Evolutionary conservation across 1,140 invertebrate genomes (phyloP).

Genomic region (Drosophila grimshawi): DNA sequence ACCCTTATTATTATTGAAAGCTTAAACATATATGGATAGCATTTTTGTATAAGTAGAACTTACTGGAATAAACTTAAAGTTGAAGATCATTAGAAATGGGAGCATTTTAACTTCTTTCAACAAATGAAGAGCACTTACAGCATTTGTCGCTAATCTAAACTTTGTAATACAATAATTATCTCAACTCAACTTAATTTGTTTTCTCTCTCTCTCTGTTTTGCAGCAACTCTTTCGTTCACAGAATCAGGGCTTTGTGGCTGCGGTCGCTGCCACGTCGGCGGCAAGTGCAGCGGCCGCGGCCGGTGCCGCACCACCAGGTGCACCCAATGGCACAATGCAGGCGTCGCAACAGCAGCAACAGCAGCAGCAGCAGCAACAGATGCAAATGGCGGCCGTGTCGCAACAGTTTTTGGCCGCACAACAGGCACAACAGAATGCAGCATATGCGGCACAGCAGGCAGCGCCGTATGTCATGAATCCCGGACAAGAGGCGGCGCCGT

Average conservation of each 20-base stretch:
- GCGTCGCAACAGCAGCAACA: constrained; percentile 84
- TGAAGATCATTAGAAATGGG: too few species aligned
- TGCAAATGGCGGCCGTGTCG: constrained; percentile 87
- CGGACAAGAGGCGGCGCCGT: constrained; percentile 86
- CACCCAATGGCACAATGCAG: constrained; percentile 85
- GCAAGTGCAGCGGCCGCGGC: constrained; percentile 87
- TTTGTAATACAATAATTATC: neutral
- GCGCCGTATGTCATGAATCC: constrained; percentile 96
- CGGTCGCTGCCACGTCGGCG: constrained; percentile 86
- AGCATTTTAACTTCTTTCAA: too few species aligned
- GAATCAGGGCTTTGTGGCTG: constrained; percentile 87
- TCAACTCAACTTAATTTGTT: neutral
- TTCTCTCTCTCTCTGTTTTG: constrained; percentile 83
- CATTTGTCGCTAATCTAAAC: constrained; percentile 21
- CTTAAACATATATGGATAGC: too few species aligned
- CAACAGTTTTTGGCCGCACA: constrained; percentile 85
- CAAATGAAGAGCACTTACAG: constrained; percentile 13
- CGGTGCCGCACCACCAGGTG: constrained; percentile 89
- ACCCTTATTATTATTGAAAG: too few species aligned
- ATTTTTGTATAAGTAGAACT: too few species aligned
- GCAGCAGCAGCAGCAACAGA: constrained; percentile 82
- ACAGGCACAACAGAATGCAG: constrained; percentile 83
- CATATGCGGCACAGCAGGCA: constrained; percentile 87
- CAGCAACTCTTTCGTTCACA: constrained; percentile 95
- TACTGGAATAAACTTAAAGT: too few species aligned